phyloP scores from a whole-genome alignment of 2,797 vertebrate species.

The Coregonus ussuriensis region DNA sequence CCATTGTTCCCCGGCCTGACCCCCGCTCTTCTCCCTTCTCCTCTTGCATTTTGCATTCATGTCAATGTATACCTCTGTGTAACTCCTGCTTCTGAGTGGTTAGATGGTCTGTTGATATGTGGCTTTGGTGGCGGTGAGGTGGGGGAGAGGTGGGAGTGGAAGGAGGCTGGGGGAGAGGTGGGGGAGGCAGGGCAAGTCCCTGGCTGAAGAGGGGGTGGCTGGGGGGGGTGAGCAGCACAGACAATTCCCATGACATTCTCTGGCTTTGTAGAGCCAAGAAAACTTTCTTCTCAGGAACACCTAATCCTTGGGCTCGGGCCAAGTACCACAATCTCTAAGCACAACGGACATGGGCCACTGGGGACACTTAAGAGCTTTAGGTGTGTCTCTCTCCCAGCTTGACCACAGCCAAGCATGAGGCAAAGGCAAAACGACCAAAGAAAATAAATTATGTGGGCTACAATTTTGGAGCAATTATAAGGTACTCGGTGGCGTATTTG shows the following conservation, averaged over 20 bases:
- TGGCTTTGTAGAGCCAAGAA: conserved; percentile 78
- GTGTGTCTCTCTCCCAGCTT: conserved; percentile 82
- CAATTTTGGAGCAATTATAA: conserved; percentile 78
- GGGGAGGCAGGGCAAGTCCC: conserved; percentile 30
- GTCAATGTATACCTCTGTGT: conserved; percentile 82
- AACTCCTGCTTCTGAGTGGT: conserved; percentile 76
- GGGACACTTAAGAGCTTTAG: conserved; percentile 83
- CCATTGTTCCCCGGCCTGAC: conserved; percentile 76
- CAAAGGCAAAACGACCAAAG: conserved; percentile 82
- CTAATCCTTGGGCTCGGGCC: conserved; percentile 85
- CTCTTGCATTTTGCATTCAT: conserved; percentile 80
- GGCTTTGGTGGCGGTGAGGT: conserved; percentile 65
- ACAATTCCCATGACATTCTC: conserved; percentile 81
- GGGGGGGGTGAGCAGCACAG: conserved; percentile 60
- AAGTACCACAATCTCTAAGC: conserved; percentile 80
- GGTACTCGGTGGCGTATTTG: conserved; percentile 77
- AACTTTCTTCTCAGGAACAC: conserved; percentile 79
- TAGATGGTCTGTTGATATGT: conserved; percentile 77
- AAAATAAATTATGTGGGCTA: conserved; percentile 85
- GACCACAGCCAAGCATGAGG: conserved; percentile 79
- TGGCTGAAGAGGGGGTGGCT: conserved; percentile 44
- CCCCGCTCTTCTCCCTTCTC: conserved; percentile 59
- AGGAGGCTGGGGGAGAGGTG: conserved; percentile 56
- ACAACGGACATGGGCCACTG: conserved; percentile 77
- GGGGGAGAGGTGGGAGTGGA: conserved; percentile 41